A percentile compares a stretch with the other conserved stretches of the same genome.
Conservation (phyloP, 1,140 invertebrate genomes). For the Hyles euphorbiae region DNA sequence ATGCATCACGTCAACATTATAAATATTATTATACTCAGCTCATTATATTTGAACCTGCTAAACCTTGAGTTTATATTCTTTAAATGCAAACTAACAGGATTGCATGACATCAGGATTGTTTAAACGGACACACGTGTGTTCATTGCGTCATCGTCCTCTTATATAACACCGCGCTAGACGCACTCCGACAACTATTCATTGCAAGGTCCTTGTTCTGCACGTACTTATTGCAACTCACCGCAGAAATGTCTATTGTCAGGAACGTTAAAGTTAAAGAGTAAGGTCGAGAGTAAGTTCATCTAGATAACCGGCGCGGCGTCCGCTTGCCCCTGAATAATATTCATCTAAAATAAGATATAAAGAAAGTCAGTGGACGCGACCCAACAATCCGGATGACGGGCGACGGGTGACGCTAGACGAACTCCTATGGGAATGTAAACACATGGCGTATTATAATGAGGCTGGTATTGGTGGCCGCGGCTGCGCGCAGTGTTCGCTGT, state of each 20-base stretch:
- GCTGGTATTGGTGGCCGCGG: neutral
- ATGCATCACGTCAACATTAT: slow-evolving; percentile 11
- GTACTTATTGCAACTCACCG: too few species aligned
- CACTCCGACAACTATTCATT: too few species aligned
- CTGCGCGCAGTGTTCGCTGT: neutral
- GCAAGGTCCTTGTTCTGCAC: too few species aligned
- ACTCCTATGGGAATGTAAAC: slow-evolving; percentile 22
- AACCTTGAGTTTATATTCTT: slow-evolving; percentile 12
- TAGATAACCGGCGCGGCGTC: too few species aligned
- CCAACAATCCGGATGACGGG: neutral
- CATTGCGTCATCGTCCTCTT: neutral
- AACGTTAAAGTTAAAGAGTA: too few species aligned
- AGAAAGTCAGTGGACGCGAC: neutral
- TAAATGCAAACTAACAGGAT: slow-evolving; percentile 16
- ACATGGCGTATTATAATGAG: slow-evolving; percentile 10
- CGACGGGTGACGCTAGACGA: neutral
- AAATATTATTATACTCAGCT: slow-evolving; percentile 1
- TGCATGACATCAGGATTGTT: slow-evolving; percentile 14
- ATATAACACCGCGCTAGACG: neutral
- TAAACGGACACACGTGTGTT: slow-evolving; percentile 2
- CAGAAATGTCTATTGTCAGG: too few species aligned
- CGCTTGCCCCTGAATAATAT: too few species aligned
- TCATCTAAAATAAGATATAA: too few species aligned
- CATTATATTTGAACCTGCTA: slow-evolving; percentile 5
- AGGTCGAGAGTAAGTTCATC: too few species aligned